Evolutionary conservation across 2,113 vertebrate species (phyloP).

Genomic region (Mustelus asterias): DNA sequence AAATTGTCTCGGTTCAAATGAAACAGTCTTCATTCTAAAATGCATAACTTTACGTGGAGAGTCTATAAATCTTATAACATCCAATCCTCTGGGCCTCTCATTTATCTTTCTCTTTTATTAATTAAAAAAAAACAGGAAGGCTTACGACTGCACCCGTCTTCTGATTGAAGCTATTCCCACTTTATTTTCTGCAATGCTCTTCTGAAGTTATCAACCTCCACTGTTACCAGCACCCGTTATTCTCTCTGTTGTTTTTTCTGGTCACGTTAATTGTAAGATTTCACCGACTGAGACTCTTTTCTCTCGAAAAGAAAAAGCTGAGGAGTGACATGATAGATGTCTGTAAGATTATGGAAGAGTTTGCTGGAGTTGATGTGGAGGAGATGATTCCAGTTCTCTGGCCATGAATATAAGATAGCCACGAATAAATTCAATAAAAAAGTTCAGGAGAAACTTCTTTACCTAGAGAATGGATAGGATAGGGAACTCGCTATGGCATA

Average conservation of each 20-base stretch:
- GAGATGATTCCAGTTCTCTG: neutral
- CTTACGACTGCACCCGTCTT: neutral
- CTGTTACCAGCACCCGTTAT: neutral
- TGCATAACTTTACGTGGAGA: neutral
- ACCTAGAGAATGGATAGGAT: neutral
- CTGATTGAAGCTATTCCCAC: slow-evolving; percentile 1
- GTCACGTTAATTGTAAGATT: neutral
- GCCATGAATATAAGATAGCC: neutral
- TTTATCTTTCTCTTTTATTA: neutral
- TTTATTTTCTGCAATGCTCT: neutral
- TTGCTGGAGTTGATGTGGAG: neutral
- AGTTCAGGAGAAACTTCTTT: neutral
- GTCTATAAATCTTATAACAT: neutral
- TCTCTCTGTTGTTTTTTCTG: neutral
- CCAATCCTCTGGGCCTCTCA: neutral
- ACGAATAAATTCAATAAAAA: neutral
- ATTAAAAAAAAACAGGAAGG: slow-evolving; percentile 1
- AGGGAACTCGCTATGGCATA: neutral
- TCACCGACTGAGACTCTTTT: neutral
- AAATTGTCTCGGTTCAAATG: slow-evolving; percentile 1
- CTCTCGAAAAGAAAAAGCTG: neutral
- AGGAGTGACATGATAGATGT: neutral
- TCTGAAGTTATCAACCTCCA: neutral
- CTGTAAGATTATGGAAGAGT: neutral
- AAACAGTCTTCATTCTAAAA: neutral